Evolutionary conservation across 2,888 invertebrate genomes (phyloP).

Genomic region (Callimorpha dominula): DNA sequence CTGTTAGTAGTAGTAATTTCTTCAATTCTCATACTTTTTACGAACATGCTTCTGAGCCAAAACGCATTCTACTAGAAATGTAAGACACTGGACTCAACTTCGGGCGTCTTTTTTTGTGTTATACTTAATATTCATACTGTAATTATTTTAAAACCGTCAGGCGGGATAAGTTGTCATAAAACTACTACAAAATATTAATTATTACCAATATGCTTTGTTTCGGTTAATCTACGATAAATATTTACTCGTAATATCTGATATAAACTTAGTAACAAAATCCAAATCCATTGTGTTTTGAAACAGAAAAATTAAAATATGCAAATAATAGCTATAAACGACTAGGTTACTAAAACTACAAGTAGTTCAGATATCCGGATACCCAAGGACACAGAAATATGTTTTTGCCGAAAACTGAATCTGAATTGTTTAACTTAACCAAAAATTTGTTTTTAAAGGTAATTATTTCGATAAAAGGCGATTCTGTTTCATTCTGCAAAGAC

Average conservation of each 20-base stretch:
- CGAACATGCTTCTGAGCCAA: background rate
- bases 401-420: background rate
- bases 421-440: background rate
- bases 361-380: conserved; percentile 7
- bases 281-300: background rate
- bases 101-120: background rate
- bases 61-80: background rate
- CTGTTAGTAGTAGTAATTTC: conserved; percentile 1
- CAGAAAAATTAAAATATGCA: conserved; percentile 5
- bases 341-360: conserved; percentile 6
- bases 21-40: conserved; percentile 3
- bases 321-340: conserved; percentile 5
- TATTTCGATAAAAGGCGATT: background rate
- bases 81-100: background rate
- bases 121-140: no score
- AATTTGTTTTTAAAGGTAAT: background rate
- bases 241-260: background rate
- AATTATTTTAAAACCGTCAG: background rate
- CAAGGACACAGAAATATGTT: conserved; percentile 4
- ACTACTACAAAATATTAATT: background rate
- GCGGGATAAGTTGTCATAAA: background rate
- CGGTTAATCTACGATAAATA: background rate
- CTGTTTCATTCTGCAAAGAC: background rate
- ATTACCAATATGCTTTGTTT: background rate
- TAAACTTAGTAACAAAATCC: background rate